Percentiles rank a stretch among this genome's conserved stretches.
Conservation (phyloP, 1,140 invertebrate species). For the Archegozetes longisetosus region DNA sequence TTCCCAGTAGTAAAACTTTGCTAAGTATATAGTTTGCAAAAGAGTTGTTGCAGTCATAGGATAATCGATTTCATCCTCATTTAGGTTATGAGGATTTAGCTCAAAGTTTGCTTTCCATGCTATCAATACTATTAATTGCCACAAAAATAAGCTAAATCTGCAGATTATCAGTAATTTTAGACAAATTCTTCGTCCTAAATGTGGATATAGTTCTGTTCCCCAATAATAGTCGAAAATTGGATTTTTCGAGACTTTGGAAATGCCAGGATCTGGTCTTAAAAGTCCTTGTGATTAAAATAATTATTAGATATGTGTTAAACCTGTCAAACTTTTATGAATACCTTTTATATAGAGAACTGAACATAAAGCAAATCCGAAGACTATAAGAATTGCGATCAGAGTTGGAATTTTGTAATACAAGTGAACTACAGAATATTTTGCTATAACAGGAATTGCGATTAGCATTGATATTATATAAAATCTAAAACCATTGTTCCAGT, state of each 20-base stretch:
- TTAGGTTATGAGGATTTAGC: too few relatives aligned
- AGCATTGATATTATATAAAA: constrained; percentile 7
- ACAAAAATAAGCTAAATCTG: constrained; percentile 40
- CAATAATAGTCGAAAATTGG: constrained; percentile 33
- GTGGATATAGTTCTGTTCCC: constrained; percentile 33
- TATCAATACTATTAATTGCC: constrained; percentile 36
- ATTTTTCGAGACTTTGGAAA: background rate
- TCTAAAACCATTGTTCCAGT: constrained; percentile 1
- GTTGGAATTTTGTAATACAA: constrained; percentile 10
- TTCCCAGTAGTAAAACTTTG: constrained; percentile 47
- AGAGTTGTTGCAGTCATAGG: constrained; percentile 31
- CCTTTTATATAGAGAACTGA: constrained; percentile 10
- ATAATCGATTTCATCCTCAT: constrained; percentile 28
- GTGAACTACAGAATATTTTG: background rate
- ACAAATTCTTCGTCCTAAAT: constrained; percentile 26
- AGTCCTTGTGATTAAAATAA: background rate
- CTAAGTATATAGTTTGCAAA: constrained; percentile 38
- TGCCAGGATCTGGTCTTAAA: background rate
- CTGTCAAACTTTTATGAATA: background rate
- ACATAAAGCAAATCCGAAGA: constrained; percentile 22
- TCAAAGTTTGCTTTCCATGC: constrained; percentile 11
- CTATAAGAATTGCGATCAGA: background rate
- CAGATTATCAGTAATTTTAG: constrained; percentile 36
- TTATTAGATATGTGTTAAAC: background rate
- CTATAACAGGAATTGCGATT: background rate